These are phyloP conservation scores for Rhogogaster chlorosoma DNA, from an alignment of 2,888 invertebrate species.

Conservation along the genomic window DNA sequence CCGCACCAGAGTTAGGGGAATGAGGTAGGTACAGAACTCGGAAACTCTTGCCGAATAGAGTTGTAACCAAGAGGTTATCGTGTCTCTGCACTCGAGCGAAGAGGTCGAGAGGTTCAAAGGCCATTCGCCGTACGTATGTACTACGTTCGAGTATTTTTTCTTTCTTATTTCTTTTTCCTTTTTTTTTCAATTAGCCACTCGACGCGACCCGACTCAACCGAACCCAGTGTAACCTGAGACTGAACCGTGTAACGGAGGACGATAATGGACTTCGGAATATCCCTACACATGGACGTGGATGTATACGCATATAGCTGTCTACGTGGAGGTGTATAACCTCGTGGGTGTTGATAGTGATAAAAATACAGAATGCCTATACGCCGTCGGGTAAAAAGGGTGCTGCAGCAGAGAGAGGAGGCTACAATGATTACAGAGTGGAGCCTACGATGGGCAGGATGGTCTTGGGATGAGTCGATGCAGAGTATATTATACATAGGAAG, in stretches of 20 bases:
- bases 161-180: background rate
- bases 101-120: conserved; percentile 46
- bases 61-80: conserved; percentile 41
- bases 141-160: conserved; percentile 13
- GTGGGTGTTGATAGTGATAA: conserved; percentile 64
- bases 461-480: conserved; percentile 56
- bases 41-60: conserved; percentile 31
- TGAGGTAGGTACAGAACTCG: background rate
- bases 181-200: conserved; percentile 30
- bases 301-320: conserved; percentile 71
- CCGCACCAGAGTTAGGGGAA: conserved; percentile 6
- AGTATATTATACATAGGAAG: conserved; percentile 36
- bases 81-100: conserved; percentile 27
- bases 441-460: conserved; percentile 56
- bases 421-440: conserved; percentile 35
- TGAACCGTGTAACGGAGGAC: conserved; percentile 46
- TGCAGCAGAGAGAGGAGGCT: background rate
- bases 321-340: conserved; percentile 19
- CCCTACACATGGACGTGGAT: conserved; percentile 70
- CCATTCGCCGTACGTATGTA: conserved; percentile 23
- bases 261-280: conserved; percentile 43
- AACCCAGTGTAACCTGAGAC: conserved; percentile 40
- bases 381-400: conserved; percentile 23
- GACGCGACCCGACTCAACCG: conserved; percentile 32
- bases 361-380: conserved; percentile 51